Percentiles rank a stretch among this genome's conserved stretches.
phyloP scores from a whole-genome alignment of 2,888 invertebrate genomes.

The Xylota segnis region DNA sequence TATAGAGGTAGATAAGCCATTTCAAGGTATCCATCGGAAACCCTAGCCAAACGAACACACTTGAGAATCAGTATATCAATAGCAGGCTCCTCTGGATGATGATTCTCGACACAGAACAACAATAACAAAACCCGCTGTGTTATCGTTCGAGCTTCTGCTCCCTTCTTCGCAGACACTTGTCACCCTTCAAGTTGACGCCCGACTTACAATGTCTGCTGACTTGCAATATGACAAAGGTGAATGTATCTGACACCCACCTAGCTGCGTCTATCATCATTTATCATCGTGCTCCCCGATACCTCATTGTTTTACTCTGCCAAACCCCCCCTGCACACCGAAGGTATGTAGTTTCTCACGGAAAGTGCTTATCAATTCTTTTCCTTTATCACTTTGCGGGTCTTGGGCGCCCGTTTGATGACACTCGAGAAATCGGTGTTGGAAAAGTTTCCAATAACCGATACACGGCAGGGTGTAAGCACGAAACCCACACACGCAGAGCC shows the following conservation, averaged over 20 bases:
- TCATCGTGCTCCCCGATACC: background rate
- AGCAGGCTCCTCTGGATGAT: background rate
- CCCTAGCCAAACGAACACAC: background rate
- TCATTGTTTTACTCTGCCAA: constrained; percentile 6
- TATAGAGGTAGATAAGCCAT: too few relatives aligned
- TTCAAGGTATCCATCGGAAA: too few relatives aligned
- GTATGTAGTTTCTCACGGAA: constrained; percentile 35
- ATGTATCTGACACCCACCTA: constrained; percentile 36
- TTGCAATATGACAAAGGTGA: constrained; percentile 48
- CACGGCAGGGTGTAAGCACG: background rate
- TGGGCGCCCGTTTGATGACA: constrained; percentile 28
- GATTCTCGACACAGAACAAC: background rate
- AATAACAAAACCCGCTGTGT: background rate
- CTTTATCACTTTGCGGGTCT: constrained; percentile 23
- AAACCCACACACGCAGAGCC: constrained; percentile 22
- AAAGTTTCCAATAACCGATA: constrained; percentile 40
- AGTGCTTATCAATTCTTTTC: constrained; percentile 35
- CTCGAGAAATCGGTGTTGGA: constrained; percentile 27
- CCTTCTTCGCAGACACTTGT: background rate
- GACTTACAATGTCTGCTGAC: constrained; percentile 20
- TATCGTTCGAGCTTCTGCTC: background rate
- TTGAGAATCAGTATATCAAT: background rate
- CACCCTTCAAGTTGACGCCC: constrained; percentile 14
- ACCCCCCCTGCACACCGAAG: constrained; percentile 2
- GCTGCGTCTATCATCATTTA: constrained; percentile 39